Evolutionary conservation across 2,113 vertebrate genomes (phyloP).

Genomic region (Laticauda colubrina): DNA sequence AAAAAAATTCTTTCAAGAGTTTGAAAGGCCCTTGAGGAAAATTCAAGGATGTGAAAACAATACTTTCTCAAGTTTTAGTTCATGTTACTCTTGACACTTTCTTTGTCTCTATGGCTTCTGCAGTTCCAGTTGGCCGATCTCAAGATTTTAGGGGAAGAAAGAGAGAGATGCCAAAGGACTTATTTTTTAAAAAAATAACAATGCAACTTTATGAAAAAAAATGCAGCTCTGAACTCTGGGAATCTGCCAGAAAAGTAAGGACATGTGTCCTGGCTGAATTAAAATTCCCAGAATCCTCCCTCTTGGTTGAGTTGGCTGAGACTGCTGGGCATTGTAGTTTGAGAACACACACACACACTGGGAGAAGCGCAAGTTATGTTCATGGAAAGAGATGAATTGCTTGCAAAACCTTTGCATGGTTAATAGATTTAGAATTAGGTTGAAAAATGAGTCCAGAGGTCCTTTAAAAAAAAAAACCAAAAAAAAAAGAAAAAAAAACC

Average conservation of each 20-base stretch:
- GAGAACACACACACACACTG: neutral
- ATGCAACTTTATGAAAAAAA: neutral
- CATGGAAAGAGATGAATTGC: neutral
- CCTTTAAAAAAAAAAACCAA: neutral
- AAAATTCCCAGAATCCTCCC: neutral
- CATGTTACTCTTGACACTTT: neutral
- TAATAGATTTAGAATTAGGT: neutral
- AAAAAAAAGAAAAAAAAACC: neutral
- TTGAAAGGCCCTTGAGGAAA: neutral
- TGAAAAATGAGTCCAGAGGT: neutral
- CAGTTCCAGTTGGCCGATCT: neutral
- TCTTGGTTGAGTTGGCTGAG: neutral
- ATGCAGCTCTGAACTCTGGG: neutral
- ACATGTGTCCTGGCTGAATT: neutral
- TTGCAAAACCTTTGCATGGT: neutral
- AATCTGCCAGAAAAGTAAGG: neutral
- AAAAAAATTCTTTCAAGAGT: neutral
- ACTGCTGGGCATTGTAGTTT: neutral
- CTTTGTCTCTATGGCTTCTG: neutral
- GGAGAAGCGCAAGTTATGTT: neutral
- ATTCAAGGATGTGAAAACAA: neutral
- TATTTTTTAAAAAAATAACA: neutral
- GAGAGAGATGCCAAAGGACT: neutral
- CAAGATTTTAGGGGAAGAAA: neutral
- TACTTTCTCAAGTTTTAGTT: neutral